Conservation (phyloP, 2,797 vertebrate species). For the Melanotaenia parkinsoni region DNA sequence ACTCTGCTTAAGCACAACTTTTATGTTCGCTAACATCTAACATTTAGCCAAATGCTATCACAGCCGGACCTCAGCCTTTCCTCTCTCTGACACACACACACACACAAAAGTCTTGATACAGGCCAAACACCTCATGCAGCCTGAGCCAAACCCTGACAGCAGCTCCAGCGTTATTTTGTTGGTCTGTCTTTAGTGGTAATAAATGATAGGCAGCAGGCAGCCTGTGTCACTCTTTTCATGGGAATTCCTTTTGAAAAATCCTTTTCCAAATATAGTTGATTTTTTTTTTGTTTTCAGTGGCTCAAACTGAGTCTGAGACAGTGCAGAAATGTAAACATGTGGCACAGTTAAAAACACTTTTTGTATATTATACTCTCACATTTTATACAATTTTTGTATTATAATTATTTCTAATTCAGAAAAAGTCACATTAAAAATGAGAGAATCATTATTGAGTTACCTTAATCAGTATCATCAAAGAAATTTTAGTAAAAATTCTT, state of each 20-base stretch:
- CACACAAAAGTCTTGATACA: conserved; percentile 41
- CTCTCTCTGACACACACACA: conserved; percentile 37
- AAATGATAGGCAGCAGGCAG: conserved; percentile 46
- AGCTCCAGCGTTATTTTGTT: conserved; percentile 57
- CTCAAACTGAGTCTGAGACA: not conserved
- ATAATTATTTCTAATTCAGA: not conserved
- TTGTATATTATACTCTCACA: not conserved
- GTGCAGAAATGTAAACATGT: not conserved
- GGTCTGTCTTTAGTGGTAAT: conserved; percentile 59
- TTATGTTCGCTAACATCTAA: conserved; percentile 33
- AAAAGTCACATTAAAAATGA: not conserved
- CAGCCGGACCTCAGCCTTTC: conserved; percentile 38
- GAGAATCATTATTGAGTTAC: not conserved
- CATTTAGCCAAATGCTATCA: conserved; percentile 64
- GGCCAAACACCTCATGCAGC: conserved; percentile 69
- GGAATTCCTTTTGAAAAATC: conserved; percentile 13
- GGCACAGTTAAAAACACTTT: not conserved
- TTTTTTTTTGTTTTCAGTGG: not conserved
- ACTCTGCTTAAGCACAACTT: conserved; percentile 46
- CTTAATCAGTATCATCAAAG: not conserved
- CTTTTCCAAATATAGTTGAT: not conserved
- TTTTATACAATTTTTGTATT: not conserved
- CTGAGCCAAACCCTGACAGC: conserved; percentile 71
- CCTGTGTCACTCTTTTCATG: conserved; percentile 11
- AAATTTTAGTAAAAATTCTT: not conserved